Evolutionary conservation across 2,113 vertebrate species (phyloP).

Genomic region (Stegostoma tigrinum): DNA sequence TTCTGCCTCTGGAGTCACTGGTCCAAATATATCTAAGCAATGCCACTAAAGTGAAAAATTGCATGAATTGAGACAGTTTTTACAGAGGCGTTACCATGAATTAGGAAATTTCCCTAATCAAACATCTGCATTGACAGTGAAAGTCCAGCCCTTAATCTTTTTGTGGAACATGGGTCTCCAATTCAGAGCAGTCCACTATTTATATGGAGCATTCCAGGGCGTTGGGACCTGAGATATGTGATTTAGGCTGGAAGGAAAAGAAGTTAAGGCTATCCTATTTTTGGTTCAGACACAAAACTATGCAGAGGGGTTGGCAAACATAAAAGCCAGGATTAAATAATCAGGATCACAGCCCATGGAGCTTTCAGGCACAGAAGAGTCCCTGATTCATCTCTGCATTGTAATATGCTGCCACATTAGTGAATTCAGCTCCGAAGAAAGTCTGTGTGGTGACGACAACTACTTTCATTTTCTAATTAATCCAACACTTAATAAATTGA

Average conservation of each 20-base stretch:
- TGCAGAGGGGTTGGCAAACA: neutral
- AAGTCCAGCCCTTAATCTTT: neutral
- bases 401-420: neutral
- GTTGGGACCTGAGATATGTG: neutral
- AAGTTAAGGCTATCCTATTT: neutral
- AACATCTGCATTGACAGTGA: too few species aligned
- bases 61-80: too few species aligned
- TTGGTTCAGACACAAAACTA: slow-evolving; percentile 24
- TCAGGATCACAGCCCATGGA: neutral
- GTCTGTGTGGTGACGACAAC: neutral
- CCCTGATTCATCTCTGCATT: neutral
- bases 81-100: too few species aligned
- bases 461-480: neutral
- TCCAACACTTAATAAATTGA: neutral
- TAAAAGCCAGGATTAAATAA: neutral
- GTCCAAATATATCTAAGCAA: too few species aligned
- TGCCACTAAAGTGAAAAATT: too few species aligned
- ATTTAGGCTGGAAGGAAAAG: neutral
- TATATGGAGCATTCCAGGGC: neutral
- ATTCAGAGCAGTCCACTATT: neutral
- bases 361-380: neutral
- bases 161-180: neutral
- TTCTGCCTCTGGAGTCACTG: too few species aligned
- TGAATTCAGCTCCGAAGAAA: neutral
- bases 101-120: too few species aligned